A percentile compares a stretch with the other conserved stretches of the same genome.
Conservation (phyloP, 2,888 invertebrate species). For the Trichopoda pennipes region DNA sequence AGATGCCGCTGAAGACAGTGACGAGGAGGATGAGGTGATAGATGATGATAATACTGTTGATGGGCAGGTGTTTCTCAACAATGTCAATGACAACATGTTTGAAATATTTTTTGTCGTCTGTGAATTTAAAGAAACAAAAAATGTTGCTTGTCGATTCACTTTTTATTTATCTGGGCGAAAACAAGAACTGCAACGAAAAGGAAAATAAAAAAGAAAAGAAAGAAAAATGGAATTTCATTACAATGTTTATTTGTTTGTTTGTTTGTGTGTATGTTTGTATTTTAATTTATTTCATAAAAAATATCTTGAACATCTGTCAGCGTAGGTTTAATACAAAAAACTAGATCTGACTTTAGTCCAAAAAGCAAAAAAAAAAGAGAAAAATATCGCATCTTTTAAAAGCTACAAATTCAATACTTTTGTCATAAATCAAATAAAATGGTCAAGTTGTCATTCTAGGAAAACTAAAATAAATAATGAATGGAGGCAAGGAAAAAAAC, state of each 20-base stretch:
- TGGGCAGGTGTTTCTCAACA: slow-evolving; percentile 63
- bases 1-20: slow-evolving; percentile 1
- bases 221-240: slow-evolving; percentile 53
- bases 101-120: neutral
- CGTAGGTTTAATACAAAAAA: slow-evolving; percentile 27
- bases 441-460: slow-evolving; percentile 57
- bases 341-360: too few species aligned
- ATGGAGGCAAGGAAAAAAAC: slow-evolving; percentile 7
- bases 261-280: neutral
- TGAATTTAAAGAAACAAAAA: neutral
- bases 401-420: slow-evolving; percentile 53
- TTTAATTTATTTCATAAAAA: slow-evolving; percentile 40
- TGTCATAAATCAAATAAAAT: slow-evolving; percentile 65
- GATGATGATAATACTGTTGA: slow-evolving; percentile 35
- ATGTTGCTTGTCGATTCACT: neutral
- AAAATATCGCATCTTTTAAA: slow-evolving; percentile 35
- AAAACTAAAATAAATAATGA: slow-evolving; percentile 43
- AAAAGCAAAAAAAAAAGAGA: neutral
- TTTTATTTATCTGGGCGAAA: slow-evolving; percentile 2
- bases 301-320: slow-evolving; percentile 45
- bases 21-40: slow-evolving; percentile 1
- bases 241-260: slow-evolving; percentile 30
- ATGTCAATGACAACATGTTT: slow-evolving; percentile 56
- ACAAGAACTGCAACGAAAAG: slow-evolving; percentile 41
- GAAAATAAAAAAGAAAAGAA: slow-evolving; percentile 6